These are phyloP conservation scores for Tragopan temminckii DNA, from an alignment of 2,797 vertebrate species.

Conservation along the genomic window DNA sequence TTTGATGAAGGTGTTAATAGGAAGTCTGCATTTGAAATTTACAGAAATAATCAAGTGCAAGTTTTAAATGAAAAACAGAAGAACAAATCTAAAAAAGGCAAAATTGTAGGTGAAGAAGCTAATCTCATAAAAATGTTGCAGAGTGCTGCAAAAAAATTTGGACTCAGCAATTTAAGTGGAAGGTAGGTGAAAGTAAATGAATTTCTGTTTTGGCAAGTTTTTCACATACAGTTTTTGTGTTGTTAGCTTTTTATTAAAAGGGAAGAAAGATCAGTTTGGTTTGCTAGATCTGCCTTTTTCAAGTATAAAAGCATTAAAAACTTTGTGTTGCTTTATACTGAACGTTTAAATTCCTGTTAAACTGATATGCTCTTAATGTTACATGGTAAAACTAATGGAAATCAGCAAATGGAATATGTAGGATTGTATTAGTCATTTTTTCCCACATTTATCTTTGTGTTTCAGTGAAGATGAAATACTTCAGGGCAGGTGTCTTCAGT, in stretches of 20 bases:
- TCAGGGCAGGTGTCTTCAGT: background rate
- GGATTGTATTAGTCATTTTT: background rate
- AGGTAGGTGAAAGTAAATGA: constrained; percentile 83
- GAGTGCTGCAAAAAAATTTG: constrained; percentile 90
- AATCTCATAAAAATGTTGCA: constrained; percentile 93
- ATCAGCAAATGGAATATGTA: background rate
- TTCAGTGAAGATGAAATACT: background rate
- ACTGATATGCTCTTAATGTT: background rate
- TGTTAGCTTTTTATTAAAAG: background rate
- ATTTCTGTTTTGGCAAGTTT: background rate
- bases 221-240: background rate
- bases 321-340: background rate
- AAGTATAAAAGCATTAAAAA: background rate
- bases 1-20: constrained; percentile 82
- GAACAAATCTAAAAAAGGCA: constrained; percentile 87
- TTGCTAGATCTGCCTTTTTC: background rate
- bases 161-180: constrained; percentile 88
- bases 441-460: background rate
- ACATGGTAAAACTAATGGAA: background rate
- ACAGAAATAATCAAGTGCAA: constrained; percentile 86
- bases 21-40: constrained; percentile 90
- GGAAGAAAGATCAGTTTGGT: background rate
- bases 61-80: constrained; percentile 85
- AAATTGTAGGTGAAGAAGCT: constrained; percentile 79
- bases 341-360: background rate